Percentiles rank a stretch among this genome's conserved stretches.
phyloP scores from a whole-genome alignment of 2,888 invertebrate species.

The Holacanthella duospinosa region DNA sequence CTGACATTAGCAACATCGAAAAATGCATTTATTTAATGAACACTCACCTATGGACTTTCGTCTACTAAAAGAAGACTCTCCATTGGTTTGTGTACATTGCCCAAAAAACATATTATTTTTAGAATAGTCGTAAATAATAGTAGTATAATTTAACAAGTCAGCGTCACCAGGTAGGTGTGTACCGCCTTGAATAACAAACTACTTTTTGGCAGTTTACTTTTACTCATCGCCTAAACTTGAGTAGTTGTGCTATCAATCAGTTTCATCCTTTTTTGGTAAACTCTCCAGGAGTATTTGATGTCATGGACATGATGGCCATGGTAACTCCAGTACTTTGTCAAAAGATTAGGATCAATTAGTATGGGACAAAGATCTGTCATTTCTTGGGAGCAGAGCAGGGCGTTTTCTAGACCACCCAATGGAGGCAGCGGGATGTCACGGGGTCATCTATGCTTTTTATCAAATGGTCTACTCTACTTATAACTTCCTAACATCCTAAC shows the following conservation, averaged over 20 bases:
- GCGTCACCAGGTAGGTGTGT: conserved; percentile 3
- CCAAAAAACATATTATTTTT: background rate
- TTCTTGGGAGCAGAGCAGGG: background rate
- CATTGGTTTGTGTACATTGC: background rate
- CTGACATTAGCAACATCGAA: background rate
- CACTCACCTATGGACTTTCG: too few relatives aligned
- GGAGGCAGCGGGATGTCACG: background rate
- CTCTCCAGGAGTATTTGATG: too few relatives aligned
- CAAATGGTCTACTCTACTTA: too few relatives aligned
- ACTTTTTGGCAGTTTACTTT: background rate
- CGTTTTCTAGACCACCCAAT: conserved; percentile 1
- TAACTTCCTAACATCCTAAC: too few relatives aligned
- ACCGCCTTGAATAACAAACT: background rate
- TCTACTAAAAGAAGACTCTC: too few relatives aligned
- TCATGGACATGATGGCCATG: too few relatives aligned
- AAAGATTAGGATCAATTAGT: conserved; percentile 1
- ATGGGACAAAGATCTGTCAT: background rate
- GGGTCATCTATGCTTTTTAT: too few relatives aligned
- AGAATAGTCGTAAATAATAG: conserved; percentile 1
- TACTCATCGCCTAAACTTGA: too few relatives aligned
- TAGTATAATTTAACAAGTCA: conserved; percentile 1
- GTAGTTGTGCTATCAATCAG: background rate
- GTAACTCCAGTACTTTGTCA: background rate
- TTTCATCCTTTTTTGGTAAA: background rate
- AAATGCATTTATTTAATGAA: background rate